Base-by-base conservation (phyloP, 2,797 vertebrate species). In the Pogonophryne albipinna region DNA sequence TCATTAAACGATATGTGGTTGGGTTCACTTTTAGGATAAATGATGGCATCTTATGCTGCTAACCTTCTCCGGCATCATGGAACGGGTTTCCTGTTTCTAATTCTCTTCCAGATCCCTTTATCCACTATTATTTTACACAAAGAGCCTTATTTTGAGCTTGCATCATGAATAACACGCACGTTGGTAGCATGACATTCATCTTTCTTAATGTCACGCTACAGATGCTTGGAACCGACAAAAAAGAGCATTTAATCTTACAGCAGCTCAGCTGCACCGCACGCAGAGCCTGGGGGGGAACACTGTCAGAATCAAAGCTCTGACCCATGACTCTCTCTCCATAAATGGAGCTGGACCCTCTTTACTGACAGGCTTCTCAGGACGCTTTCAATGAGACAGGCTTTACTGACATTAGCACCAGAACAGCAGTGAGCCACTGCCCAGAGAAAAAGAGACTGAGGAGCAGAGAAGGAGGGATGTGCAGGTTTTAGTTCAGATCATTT, bases 261-360 rank as follows among this genome's bases (percentile, higher is more conserved):
- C 34, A 65, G 57, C 53, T 80, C 41, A 74, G 65, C 59, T 60
- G 72, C 59, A 82, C 6, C 2, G 10, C 55, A 63, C 7, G 65
- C 47, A 57, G 20, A 72, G 55, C 78, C 78, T 19, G 78, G 77
- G 80, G 86, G 71, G 23, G 71, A 83, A 75, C 15, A 27, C 71
- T 53, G 69, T 62, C 0, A 34, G 74, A 78, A 38, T 69, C 0
- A 74, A 50, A 17, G 59, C 74, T 81, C 68, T 84, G 85, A 87
- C 62, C 76, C 82, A 58, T 61, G 69, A 68, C 77, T 71, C 10
- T 80, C 15, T 65, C 34, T 68, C 88, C 89, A 86, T 91, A 91
- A 60, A 87, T 86, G 86, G 87, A 75, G 52, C 61, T 46, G 42
- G 27, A 59, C 49, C 73, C 16, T 58, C 57, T 69, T 60, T 20